Base-by-base conservation (phyloP, 2,113 vertebrate genomes). In the Arvicanthis niloticus region DNA sequence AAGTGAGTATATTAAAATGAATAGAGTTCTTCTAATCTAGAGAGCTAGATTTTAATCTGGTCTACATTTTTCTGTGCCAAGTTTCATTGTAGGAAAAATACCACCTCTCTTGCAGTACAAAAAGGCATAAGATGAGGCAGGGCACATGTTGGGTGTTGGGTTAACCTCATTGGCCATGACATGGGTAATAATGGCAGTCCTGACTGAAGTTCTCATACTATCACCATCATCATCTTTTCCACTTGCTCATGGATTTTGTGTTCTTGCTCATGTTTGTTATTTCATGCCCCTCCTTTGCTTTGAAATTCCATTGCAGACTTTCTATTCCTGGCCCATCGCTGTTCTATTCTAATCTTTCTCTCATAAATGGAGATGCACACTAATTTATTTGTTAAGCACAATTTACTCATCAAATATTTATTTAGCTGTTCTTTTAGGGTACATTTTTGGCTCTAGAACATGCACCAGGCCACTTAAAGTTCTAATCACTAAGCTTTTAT, bases 341-440 rank as follows among this genome's bases (percentile, higher is more conserved):
- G 16, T 34, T 45, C 15, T 82, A 5, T 37, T 80, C 56, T 15
- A 48, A 31, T 76, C 60, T 91, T 29, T 91, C 40, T 96, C 51
- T 93, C 13, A 40, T 24, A 29, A 73, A 51, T 58, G 53, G 58
- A 62, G 48, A 60, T 6, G 22, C 24, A 42, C 9, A 42, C 19
- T 72, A 19, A 68, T 93, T 86, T 40, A 68, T 65, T 77, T 82
- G 24, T 86, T 34, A 9, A 84, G 89, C 53, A 24, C 22, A 72
- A 37, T 88, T 86, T 60, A 58, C 26, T 76, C n/a, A 90, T 89
- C 31, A 93, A 81, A 81, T 82, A 77, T 82, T 96, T 70, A 70
- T n/a, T 78, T 40, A 94, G 7, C 53, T 37, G 56, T 90, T 91
- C 37, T 15, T 62, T 72, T 62, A 91, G 48, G 68, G 1, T 56